phyloP scores from a whole-genome alignment of 2,113 vertebrate genomes.

The Shinisaurus crocodilurus region DNA sequence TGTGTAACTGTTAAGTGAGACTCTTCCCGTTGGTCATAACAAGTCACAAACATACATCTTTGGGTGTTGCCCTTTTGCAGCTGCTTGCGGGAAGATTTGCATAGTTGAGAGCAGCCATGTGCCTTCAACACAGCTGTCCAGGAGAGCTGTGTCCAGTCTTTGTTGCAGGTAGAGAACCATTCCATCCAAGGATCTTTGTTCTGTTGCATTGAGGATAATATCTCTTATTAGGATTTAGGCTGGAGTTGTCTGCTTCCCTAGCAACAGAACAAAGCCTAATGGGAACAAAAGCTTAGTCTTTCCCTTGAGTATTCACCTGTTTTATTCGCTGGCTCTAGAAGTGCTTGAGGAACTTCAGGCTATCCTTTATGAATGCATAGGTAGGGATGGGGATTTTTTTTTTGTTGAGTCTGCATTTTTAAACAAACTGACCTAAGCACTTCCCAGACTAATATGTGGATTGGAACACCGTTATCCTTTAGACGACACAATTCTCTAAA shows the following conservation, averaged over 20 bases:
- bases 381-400: too few species aligned
- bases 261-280: not conserved
- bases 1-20: not conserved
- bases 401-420: too few species aligned
- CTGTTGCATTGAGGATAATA: conserved; percentile 1
- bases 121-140: not conserved
- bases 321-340: not conserved
- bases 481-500: too few species aligned
- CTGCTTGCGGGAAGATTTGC: not conserved
- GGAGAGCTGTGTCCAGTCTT: not conserved
- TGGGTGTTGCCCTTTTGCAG: not conserved
- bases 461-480: too few species aligned
- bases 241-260: not conserved
- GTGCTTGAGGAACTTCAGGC: conserved; percentile 24
- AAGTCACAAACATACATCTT: not conserved
- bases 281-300: not conserved
- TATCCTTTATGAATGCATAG: not conserved
- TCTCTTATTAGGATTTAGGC: not conserved
- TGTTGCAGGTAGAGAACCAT: not conserved
- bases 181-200: not conserved
- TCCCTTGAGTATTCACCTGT: not conserved
- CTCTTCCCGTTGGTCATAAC: not conserved
- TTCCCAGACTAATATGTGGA: too few species aligned
- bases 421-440: too few species aligned
- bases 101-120: not conserved